Conservation (phyloP, 2,113 vertebrate species). For the Spheniscus mendiculus region DNA sequence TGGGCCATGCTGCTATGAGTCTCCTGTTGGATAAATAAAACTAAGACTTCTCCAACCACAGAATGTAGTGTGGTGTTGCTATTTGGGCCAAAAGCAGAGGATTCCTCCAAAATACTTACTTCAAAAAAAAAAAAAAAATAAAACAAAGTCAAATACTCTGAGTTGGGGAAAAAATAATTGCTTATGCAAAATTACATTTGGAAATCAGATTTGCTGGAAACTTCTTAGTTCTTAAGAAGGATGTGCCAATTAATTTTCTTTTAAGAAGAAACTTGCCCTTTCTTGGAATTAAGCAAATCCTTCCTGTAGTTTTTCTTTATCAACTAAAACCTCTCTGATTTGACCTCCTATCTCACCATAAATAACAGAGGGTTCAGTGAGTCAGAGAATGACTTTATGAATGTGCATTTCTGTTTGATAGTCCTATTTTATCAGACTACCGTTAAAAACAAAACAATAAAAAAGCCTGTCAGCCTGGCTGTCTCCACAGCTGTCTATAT, state of each 20-base stretch:
- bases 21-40: neutral
- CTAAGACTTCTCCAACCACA: neutral
- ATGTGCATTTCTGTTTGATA: slow-evolving; percentile 29
- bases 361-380: slow-evolving; percentile 37
- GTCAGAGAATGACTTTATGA: slow-evolving; percentile 45
- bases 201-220: neutral
- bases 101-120: neutral
- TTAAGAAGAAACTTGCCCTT: neutral
- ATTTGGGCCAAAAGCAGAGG: neutral
- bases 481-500: slow-evolving; percentile 18
- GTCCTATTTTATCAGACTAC: neutral
- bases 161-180: neutral
- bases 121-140: neutral
- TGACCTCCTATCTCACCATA: slow-evolving; percentile 17
- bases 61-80: neutral
- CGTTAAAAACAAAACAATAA: slow-evolving; percentile 34
- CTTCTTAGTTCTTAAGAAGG: neutral
- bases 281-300: slow-evolving; percentile 48
- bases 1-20: neutral
- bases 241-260: neutral
- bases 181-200: neutral
- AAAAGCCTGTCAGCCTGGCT: slow-evolving; percentile 50
- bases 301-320: slow-evolving; percentile 33
- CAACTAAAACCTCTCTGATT: neutral
- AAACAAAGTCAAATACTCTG: neutral